Percentiles rank a stretch among this genome's conserved stretches.
Evolutionary conservation across 2,888 invertebrate genomes (phyloP).

Genomic region (Amiota minor): DNA sequence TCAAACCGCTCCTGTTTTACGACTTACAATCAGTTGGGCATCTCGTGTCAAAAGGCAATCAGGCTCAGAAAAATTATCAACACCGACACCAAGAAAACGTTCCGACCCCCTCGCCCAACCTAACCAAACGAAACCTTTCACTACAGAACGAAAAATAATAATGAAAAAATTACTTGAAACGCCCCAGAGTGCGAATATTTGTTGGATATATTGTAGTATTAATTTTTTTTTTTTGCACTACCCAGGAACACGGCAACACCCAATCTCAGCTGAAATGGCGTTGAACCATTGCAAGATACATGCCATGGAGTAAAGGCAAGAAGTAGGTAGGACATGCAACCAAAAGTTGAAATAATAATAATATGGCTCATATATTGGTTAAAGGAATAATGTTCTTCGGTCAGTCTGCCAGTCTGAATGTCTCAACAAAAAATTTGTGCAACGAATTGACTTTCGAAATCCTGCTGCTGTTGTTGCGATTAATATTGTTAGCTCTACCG

Average conservation of each 20-base stretch:
- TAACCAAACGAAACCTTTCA: slow-evolving; percentile 42
- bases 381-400: slow-evolving; percentile 19
- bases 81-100: slow-evolving; percentile 15
- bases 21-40: slow-evolving; percentile 46
- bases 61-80: slow-evolving; percentile 48
- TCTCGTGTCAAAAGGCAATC: slow-evolving; percentile 64
- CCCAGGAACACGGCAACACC: slow-evolving; percentile 27
- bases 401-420: too few relatives aligned
- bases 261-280: slow-evolving; percentile 11
- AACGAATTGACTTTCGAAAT: not conserved
- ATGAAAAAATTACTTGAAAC: slow-evolving; percentile 46
- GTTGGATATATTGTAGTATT: slow-evolving; percentile 23
- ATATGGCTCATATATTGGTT: slow-evolving; percentile 41
- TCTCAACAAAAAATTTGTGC: not conserved
- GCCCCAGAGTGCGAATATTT: slow-evolving; percentile 30
- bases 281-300: not conserved
- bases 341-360: slow-evolving; percentile 39
- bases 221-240: slow-evolving; percentile 32
- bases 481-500: not conserved
- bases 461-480: not conserved
- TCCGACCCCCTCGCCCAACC: slow-evolving; percentile 15
- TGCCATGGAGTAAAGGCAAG: not conserved
- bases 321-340: slow-evolving; percentile 3
- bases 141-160: slow-evolving; percentile 11
- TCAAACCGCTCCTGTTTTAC: not conserved